phyloP scores from a whole-genome alignment of 2,888 invertebrate species.

The Mamestra brassicae region DNA sequence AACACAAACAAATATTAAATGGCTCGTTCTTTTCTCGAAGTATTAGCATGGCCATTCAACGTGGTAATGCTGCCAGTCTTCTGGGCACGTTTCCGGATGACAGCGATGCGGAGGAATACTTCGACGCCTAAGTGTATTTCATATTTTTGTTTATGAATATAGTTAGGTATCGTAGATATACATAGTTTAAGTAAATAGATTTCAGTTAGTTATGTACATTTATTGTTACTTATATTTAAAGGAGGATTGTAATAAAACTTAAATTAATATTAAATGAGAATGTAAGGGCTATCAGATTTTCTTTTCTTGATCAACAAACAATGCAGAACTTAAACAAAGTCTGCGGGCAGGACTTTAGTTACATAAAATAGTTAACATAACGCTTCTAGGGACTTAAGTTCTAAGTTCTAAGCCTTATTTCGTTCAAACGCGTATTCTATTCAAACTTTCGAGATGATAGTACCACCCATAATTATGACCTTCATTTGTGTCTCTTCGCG shows the following conservation, averaged over 20 bases:
- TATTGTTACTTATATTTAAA: too few species aligned
- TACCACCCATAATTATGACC: constrained; percentile 35
- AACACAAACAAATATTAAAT: not conserved
- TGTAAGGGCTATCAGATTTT: constrained; percentile 3
- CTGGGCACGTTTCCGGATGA: too few species aligned
- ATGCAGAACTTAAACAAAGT: constrained; percentile 29
- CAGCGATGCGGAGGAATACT: too few species aligned
- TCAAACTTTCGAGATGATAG: constrained; percentile 46
- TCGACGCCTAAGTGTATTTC: too few species aligned
- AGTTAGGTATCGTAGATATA: too few species aligned
- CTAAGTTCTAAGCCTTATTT: constrained; percentile 48
- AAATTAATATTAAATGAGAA: not conserved
- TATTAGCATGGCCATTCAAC: too few species aligned
- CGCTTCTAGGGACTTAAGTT: constrained; percentile 29
- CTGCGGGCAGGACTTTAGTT: constrained; percentile 15
- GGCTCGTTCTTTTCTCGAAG: too few species aligned
- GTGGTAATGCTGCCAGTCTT: too few species aligned
- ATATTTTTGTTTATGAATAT: too few species aligned
- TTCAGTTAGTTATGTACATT: too few species aligned
- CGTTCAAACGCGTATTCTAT: constrained; percentile 42
- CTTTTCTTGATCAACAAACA: constrained; percentile 24
- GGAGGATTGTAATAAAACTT: too few species aligned
- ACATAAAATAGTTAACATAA: constrained; percentile 52
- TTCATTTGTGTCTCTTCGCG: constrained; percentile 53
- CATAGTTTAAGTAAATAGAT: too few species aligned